phyloP scores from a whole-genome alignment of 2,113 vertebrate species.

The Rhadina sibilatrix region DNA sequence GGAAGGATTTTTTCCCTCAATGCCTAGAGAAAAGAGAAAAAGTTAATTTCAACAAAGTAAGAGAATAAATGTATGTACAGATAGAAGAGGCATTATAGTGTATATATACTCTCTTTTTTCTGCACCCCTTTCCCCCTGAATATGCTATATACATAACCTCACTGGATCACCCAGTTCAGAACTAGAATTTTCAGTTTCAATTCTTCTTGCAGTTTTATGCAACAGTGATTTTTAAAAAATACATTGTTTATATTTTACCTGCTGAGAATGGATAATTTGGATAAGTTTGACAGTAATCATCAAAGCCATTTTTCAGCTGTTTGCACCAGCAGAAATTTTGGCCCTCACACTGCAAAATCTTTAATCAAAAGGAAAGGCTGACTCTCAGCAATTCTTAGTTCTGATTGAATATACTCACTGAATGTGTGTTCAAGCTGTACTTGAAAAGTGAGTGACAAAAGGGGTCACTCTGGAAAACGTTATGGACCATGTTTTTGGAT shows the following conservation, averaged over 20 bases:
- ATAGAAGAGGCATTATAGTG: background rate
- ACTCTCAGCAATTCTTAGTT: background rate
- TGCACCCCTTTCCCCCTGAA: fast-evolving
- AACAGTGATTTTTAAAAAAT: background rate
- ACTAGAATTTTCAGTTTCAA: background rate
- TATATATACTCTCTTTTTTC: background rate
- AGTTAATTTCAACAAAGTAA: background rate
- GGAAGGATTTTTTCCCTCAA: background rate
- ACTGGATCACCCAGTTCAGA: background rate
- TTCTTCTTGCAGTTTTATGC: background rate
- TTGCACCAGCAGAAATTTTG: background rate
- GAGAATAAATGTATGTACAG: background rate
- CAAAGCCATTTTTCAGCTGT: background rate
- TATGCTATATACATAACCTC: background rate
- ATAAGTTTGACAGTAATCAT: background rate
- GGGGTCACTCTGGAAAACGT: background rate
- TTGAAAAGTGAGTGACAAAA: background rate
- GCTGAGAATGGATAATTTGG: background rate
- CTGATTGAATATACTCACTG: background rate
- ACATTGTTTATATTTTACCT: background rate
- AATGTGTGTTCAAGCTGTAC: background rate
- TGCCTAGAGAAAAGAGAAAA: background rate
- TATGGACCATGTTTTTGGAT: background rate
- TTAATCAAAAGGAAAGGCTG: background rate
- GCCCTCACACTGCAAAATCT: background rate